Percentiles rank a stretch among this genome's conserved stretches.
phyloP scores from a whole-genome alignment of 2,113 vertebrate species.

The Larimichthys crocea region DNA sequence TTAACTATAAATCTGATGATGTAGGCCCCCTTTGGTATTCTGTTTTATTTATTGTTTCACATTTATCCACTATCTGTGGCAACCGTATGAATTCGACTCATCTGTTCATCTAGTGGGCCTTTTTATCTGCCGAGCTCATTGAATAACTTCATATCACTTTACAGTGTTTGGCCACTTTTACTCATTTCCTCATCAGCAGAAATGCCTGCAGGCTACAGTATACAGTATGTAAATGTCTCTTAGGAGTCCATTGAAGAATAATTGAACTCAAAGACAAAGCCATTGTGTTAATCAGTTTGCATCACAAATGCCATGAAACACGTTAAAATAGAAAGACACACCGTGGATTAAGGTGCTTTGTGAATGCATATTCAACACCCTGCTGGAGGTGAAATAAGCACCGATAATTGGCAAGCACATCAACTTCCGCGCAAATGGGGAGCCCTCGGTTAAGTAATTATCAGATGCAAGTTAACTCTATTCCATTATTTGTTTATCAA shows the following conservation, averaged over 20 bases:
- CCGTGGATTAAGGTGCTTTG: conserved; percentile 73
- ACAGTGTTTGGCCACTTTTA: conserved; percentile 52
- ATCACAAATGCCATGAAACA: conserved; percentile 77
- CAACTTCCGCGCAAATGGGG: conserved; percentile 63
- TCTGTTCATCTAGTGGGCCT: not conserved
- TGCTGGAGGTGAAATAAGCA: conserved; percentile 80
- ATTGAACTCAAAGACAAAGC: conserved; percentile 76
- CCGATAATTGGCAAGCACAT: conserved; percentile 60
- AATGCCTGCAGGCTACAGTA: conserved; percentile 48
- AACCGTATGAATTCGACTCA: not conserved
- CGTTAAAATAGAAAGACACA: conserved; percentile 63
- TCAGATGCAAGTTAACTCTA: conserved; percentile 45
- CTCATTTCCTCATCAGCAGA: conserved; percentile 46
- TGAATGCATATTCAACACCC: conserved; percentile 80
- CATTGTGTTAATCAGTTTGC: conserved; percentile 75
- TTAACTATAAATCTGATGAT: conserved; percentile 7
- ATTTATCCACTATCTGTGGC: not conserved
- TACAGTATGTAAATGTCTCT: conserved; percentile 62
- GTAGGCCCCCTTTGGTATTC: not conserved
- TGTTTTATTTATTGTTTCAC: not conserved
- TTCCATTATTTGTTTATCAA: conserved; percentile 44
- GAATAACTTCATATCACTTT: conserved; percentile 4
- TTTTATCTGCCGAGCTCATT: not conserved
- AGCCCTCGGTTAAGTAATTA: conserved; percentile 36
- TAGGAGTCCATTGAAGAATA: conserved; percentile 65